Base-by-base conservation (phyloP, 2,888 invertebrate genomes). In the Heterodera filipjevi region DNA sequence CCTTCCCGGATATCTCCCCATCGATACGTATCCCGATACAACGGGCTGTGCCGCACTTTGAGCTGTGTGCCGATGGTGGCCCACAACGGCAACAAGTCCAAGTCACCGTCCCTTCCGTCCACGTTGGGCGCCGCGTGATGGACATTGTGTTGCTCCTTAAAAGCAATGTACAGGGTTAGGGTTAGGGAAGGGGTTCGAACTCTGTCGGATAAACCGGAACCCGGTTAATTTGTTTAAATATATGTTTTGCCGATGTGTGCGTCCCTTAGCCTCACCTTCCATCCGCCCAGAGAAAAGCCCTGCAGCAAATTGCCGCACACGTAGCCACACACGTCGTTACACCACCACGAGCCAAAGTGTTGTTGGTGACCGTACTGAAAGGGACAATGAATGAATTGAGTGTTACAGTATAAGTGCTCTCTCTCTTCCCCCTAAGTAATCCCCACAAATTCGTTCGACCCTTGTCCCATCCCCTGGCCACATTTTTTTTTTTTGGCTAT, bases 81-180 rank as follows among this genome's bases (percentile, higher is more conserved):
- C 82, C 85, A 88, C 78, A 86, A 84, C 10, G 88, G 88, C 82
- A 88, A 83, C 72, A 88, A 80, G 76, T 88, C 88, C 53, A 88
- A 83, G 79, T 88, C 88, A 22, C 88, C 88, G 77, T 88, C 88
- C 64, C 87, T 77, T 46, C 79, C 84, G 32, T 85, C 82, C 14
- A 85, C 87, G 79, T 88, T 88, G 16, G 88, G 89, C 19, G 88
- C 88, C 16, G 88, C 88, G 75, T 88, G 88, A 76, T 88, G 88
- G n/a, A 79, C 77, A 64, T 79, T 79, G 68, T 79, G 79, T 44
- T 79, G 73, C 46, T 77, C 66, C 49, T 70, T n/a, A n/a, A n/a
- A n/a, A n/a, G n/a, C n/a, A n/a, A n/a, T n/a, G n/a, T n/a, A n/a
- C n/a, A n/a, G n/a, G n/a, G n/a, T n/a, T n/a, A n/a, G n/a, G 22